phyloP scores from a whole-genome alignment of 2,888 invertebrate genomes.

The Pachycephus smyrnensis region DNA sequence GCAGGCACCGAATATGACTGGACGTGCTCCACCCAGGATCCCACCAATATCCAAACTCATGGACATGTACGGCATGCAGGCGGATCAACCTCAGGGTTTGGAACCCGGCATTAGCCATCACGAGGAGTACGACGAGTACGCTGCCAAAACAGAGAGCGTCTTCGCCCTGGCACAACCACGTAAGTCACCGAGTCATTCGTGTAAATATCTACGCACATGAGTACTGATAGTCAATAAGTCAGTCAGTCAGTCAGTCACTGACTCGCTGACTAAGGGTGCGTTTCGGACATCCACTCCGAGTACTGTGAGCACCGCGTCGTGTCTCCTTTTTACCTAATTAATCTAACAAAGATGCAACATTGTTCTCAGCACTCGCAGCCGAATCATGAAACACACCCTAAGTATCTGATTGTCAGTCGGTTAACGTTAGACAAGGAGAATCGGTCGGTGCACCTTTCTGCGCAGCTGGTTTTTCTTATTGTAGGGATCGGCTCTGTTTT shows the following conservation, averaged over 20 bases:
- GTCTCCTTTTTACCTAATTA: too few species aligned
- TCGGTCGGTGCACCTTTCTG: not conserved
- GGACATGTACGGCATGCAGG: constrained; percentile 68
- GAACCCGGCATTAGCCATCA: constrained; percentile 65
- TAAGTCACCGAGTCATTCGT: constrained; percentile 47
- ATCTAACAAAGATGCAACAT: too few species aligned
- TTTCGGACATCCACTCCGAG: too few species aligned
- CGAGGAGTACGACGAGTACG: constrained; percentile 68
- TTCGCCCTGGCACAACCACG: constrained; percentile 68
- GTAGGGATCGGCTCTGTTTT: not conserved
- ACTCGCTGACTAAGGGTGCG: not conserved
- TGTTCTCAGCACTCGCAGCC: too few species aligned
- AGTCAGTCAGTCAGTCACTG: not conserved
- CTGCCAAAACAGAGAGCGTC: constrained; percentile 68
- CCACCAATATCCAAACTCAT: constrained; percentile 68
- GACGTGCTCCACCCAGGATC: constrained; percentile 70
- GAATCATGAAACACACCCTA: too few species aligned
- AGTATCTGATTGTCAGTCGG: not conserved
- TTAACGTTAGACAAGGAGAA: not conserved
- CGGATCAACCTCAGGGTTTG: constrained; percentile 61
- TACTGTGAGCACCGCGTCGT: too few species aligned
- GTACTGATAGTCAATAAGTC: not conserved
- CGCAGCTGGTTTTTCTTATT: not conserved
- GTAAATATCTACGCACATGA: not conserved
- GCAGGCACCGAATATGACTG: constrained; percentile 73